Evolutionary conservation across 2,797 vertebrate species (phyloP).

Genomic region (Scolopax rusticola): DNA sequence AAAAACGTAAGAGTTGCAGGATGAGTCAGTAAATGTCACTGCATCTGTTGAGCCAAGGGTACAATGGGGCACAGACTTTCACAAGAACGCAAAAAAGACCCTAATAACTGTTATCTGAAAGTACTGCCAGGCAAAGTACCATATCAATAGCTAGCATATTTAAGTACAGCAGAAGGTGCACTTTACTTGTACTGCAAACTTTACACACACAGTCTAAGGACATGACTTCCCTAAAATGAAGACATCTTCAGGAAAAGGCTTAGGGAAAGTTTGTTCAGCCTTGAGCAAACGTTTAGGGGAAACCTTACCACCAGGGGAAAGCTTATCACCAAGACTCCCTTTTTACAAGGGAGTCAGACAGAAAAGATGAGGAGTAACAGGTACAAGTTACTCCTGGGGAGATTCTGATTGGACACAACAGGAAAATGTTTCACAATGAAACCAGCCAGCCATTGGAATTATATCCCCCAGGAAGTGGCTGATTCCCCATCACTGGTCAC

Average conservation of each 20-base stretch:
- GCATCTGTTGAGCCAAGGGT: not conserved
- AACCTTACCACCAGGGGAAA: not conserved
- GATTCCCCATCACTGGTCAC: no score
- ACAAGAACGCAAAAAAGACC: rapidly evolving
- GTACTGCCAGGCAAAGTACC: rapidly evolving
- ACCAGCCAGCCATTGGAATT: no score
- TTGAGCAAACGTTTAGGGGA: not conserved
- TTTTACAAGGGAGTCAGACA: not conserved
- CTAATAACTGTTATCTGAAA: not conserved
- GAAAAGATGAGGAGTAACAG: not conserved
- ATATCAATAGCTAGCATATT: rapidly evolving
- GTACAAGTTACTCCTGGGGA: not conserved
- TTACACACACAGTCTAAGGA: not conserved
- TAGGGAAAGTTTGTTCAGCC: not conserved
- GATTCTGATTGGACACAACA: not conserved
- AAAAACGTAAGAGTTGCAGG: not conserved
- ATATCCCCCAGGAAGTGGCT: no score
- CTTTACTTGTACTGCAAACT: no score
- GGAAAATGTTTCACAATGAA: no score
- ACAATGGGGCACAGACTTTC: not conserved
- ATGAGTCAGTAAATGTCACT: not conserved
- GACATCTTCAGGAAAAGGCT: not conserved
- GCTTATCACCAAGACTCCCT: not conserved
- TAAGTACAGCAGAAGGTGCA: not conserved
- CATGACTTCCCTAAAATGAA: rapidly evolving